Conservation (phyloP, 2,797 vertebrate species). For the Pipistrellus kuhlii region DNA sequence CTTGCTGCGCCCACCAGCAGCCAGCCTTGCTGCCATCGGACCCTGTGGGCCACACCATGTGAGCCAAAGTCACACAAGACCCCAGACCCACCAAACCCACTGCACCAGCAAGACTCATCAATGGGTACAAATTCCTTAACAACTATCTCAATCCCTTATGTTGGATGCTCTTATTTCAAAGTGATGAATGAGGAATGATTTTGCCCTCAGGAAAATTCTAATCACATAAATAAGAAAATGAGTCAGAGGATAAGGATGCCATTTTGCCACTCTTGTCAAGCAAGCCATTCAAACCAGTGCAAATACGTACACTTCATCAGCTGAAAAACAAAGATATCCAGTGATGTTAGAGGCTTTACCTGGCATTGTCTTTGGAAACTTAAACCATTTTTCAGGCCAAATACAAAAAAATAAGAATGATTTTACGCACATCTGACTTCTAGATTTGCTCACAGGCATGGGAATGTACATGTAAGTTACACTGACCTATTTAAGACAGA, state of each 20-base stretch:
- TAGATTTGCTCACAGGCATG: not conserved
- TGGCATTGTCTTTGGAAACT: not conserved
- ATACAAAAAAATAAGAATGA: not conserved
- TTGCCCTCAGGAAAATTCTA: constrained; percentile 44
- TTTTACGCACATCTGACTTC: not conserved
- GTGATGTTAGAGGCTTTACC: not conserved
- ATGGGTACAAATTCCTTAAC: not conserved
- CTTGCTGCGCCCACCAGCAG: too few relatives aligned
- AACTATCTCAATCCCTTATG: not conserved
- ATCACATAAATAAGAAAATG: constrained; percentile 46
- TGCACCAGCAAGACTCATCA: too few relatives aligned
- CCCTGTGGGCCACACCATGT: too few relatives aligned
- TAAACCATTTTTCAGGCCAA: not conserved
- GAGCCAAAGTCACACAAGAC: too few relatives aligned
- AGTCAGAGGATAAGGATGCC: constrained; percentile 22
- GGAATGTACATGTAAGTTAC: not conserved
- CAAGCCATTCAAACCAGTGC: not conserved
- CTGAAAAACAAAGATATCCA: not conserved
- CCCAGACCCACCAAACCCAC: too few relatives aligned
- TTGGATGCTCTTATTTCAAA: constrained; percentile 40
- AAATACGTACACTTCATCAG: not conserved
- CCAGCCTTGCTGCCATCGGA: too few relatives aligned
- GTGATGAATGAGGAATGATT: constrained; percentile 31
- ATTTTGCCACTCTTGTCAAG: constrained; percentile 34
- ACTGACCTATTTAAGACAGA: not conserved